Base-by-base conservation (phyloP, 1,140 invertebrate species). In the Drosophila tsacasi region DNA sequence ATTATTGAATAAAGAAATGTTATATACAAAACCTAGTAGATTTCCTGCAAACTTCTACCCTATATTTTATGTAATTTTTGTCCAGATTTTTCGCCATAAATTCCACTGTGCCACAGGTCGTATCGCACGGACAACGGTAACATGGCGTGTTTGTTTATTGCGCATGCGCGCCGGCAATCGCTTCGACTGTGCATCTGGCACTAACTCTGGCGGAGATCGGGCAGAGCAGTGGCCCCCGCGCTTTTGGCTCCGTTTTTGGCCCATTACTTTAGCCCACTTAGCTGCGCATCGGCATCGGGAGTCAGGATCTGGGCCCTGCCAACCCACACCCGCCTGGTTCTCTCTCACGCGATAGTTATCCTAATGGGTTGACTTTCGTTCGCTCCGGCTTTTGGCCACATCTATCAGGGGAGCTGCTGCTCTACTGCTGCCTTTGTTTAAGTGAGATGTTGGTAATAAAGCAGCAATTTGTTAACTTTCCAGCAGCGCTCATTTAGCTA, bases 401-500 rank as follows among this genome's bases (percentile, higher is more conserved):
- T 90, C 85, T 91, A 91, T 90, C 85, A 83, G 81, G 21, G 54
- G 32, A 64, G 72, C 32, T 35, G 27, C 27, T 27, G 32, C 58
- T 57, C 59, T 35, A 8, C 54, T 44, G 47, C 25, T 32, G 37
- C 37, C 62, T 68, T 91, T 62, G 60, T 85, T 90, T 90, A 90
- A 90, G 85, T 90, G 85, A 90, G 85, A 90, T 85, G 85, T 90
- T 91, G 85, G 85, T 82, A 90, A 90, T 90, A 90, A 90, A 91
- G 86, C 64, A 76, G 86, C 85, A 90, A 90, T 90, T 90, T 90
- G 85, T 90, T 90, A 90, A 90, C 79, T 90, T 82, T 81, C 81
- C 74, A 69, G 77, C 50, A 42, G 47, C 67, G 58, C 82, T 90
- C 85, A 90, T 90, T 90, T 90, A 90, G 85, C 85, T 90, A 90